A percentile compares a stretch with the other conserved stretches of the same genome.
phyloP scores from a whole-genome alignment of 2,888 invertebrate genomes.

The Linnaemya tessellans region DNA sequence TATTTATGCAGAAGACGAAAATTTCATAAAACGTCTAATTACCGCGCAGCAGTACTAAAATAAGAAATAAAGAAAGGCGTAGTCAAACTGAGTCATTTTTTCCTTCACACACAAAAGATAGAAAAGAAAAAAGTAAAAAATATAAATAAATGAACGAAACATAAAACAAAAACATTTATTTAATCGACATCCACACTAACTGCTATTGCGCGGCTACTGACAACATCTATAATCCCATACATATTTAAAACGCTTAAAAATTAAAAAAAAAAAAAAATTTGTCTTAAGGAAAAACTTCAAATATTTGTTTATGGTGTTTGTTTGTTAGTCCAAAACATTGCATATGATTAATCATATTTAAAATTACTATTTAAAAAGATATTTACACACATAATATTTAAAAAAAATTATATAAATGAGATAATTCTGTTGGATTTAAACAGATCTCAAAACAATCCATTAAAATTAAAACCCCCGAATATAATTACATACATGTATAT shows the following conservation, averaged over 20 bases:
- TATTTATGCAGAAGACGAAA: constrained; percentile 1
- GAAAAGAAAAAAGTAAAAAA: neutral
- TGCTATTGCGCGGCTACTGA: constrained; percentile 24
- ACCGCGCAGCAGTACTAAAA: constrained; percentile 23
- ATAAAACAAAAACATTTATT: constrained; percentile 13
- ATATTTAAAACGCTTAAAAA: constrained; percentile 1
- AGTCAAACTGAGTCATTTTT: constrained; percentile 44
- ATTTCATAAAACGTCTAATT: constrained; percentile 52
- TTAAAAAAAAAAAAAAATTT: constrained; percentile 3
- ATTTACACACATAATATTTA: no score
- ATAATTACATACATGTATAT: neutral
- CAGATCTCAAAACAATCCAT: neutral
- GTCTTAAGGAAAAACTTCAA: constrained; percentile 13
- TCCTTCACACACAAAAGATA: neutral
- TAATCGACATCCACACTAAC: constrained; percentile 24
- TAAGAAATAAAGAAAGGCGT: constrained; percentile 49
- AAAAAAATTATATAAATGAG: neutral
- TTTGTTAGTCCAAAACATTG: neutral
- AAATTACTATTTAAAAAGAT: constrained; percentile 17
- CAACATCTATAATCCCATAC: neutral
- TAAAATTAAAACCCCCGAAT: neutral
- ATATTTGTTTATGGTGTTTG: constrained; percentile 13
- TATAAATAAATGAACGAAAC: constrained; percentile 5
- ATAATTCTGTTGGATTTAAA: constrained; percentile 15
- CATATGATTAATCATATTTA: constrained; percentile 37